phyloP scores from a whole-genome alignment of 2,113 vertebrate genomes.

The Trochalopteron elliotii region DNA sequence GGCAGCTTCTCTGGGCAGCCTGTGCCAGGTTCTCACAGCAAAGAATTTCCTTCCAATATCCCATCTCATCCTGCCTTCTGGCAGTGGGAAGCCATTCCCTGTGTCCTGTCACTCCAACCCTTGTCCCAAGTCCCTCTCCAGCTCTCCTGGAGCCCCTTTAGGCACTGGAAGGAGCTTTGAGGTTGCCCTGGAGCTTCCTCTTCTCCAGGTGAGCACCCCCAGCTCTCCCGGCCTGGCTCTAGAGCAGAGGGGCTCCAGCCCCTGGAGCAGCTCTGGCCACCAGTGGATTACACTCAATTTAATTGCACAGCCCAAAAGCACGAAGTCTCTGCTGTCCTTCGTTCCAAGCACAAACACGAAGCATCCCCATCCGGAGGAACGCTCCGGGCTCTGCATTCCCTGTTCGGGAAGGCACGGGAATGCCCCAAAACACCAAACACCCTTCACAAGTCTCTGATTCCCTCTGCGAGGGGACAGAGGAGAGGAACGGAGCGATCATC shows the following conservation, averaged over 20 bases:
- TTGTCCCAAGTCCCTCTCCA: neutral
- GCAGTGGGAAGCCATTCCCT: neutral
- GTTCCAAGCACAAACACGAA: neutral
- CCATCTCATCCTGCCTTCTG: neutral
- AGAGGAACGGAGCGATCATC: fast-evolving
- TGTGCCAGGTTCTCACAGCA: neutral
- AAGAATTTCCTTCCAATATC: too few species aligned
- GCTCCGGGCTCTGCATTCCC: neutral
- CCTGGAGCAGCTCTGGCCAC: neutral
- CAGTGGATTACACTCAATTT: fast-evolving
- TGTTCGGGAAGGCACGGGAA: fast-evolving
- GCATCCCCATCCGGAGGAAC: neutral
- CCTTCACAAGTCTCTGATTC: fast-evolving
- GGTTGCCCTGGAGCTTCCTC: fast-evolving
- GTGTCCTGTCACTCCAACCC: neutral
- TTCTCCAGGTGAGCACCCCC: neutral
- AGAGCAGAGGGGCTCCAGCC: neutral
- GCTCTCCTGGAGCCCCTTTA: neutral
- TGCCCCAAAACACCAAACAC: neutral
- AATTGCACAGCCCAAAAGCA: fast-evolving
- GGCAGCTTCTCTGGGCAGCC: neutral
- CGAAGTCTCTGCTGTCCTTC: fast-evolving
- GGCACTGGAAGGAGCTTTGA: fast-evolving
- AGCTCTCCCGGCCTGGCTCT: neutral
- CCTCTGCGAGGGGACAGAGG: fast-evolving